phyloP scores from a whole-genome alignment of 2,888 invertebrate genomes.

The Ormyrus labotus region DNA sequence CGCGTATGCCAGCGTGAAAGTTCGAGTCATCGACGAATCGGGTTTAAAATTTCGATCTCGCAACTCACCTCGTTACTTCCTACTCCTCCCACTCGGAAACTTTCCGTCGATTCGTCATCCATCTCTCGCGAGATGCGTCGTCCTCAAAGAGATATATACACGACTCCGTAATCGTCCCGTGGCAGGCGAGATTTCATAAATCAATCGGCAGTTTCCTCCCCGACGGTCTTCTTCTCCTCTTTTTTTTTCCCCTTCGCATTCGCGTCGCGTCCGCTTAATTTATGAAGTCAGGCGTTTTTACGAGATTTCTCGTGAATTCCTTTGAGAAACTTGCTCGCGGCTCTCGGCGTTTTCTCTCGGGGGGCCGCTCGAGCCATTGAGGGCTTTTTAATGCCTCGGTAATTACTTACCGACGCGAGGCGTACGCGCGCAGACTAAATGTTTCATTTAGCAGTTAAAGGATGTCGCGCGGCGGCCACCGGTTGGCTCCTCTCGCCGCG shows the following conservation, averaged over 20 bases:
- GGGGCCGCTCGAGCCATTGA: too few species aligned
- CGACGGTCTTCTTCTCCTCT: not conserved
- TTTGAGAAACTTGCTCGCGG: slow-evolving; percentile 24
- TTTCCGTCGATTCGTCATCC: slow-evolving; percentile 30
- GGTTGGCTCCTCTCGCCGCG: not conserved
- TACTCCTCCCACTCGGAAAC: too few species aligned
- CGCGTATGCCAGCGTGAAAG: slow-evolving; percentile 8
- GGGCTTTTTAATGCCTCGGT: slow-evolving; percentile 48
- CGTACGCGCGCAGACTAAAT: slow-evolving; percentile 39
- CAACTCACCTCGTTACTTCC: not conserved
- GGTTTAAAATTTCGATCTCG: not conserved
- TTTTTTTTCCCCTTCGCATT: not conserved
- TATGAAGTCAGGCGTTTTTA: slow-evolving; percentile 41
- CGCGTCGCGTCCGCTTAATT: slow-evolving; percentile 38
- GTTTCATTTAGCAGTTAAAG: slow-evolving; percentile 55
- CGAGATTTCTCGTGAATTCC: slow-evolving; percentile 44
- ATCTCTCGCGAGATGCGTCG: not conserved
- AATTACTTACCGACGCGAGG: slow-evolving; percentile 49
- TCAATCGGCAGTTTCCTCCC: slow-evolving; percentile 23
- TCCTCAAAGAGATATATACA: not conserved
- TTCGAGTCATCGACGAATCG: slow-evolving; percentile 1
- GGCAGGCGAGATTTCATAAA: slow-evolving; percentile 35
- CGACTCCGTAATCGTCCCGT: slow-evolving; percentile 28
- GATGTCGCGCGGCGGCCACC: slow-evolving; percentile 33
- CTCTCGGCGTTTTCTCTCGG: not conserved